Evolutionary conservation across 2,113 vertebrate genomes (phyloP), one percentile per base, ranked within the genome.

Genomic region (Pluvianellus socialis): DNA sequence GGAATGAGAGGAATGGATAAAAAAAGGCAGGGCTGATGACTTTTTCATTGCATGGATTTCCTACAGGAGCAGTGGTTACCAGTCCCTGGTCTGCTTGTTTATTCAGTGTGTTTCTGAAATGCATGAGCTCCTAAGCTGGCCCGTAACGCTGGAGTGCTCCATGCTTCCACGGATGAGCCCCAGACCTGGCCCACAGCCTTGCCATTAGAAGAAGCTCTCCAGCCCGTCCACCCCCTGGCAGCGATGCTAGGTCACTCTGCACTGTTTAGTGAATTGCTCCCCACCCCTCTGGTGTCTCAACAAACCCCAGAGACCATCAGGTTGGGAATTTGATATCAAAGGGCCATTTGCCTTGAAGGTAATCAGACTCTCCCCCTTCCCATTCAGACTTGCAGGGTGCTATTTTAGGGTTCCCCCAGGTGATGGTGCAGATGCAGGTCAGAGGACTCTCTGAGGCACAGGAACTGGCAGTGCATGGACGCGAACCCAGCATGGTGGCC

Each of bases 1-100:
- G 55, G 90, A 90, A 90, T 81, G 85, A 94, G 75, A 95, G 67
- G 91, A 92, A 92, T 95, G 86, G 79, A 87, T 40, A 23, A 79
- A 81, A 91, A 84, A 90, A 79, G 63, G 66, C 56, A 47, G 19
- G 35, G 59, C 53, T 92, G 75, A 63, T 87, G 87, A 30, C 77
- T 90, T 81, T 68, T 96, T 94, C 96, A 92, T 96, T 95, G 94
- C 85, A 68, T 40, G 42, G 85, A 91, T 97, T 97, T 97, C 96
- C 91, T 96, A 50, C 63, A 94, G 81, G 74, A 97, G 79, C 53
- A 26, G 86, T n/a, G 89, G 87, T 95, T 96, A 90, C 84, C 0
- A 6, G 55, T 85, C 58, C 67, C 21, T 61, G 23, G 17, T 63
- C 23, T 0, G 1, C 38, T 76, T 95, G 88, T 91, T 95, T 95